phyloP scores from a whole-genome alignment of 2,888 invertebrate species.

The Sericinus montela region DNA sequence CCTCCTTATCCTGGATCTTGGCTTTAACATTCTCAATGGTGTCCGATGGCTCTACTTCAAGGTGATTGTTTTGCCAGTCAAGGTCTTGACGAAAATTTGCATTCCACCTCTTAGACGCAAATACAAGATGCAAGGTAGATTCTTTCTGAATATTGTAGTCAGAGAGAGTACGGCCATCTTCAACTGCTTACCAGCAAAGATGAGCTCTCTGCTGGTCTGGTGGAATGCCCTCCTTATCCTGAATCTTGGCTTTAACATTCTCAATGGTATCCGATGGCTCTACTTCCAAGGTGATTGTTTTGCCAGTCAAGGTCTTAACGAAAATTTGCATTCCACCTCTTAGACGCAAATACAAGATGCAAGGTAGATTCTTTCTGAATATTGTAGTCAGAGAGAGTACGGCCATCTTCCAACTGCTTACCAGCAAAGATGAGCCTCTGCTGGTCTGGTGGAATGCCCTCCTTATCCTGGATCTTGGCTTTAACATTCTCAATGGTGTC shows the following conservation, averaged over 20 bases:
- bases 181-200: not conserved
- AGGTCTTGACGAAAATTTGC: not conserved
- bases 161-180: not conserved
- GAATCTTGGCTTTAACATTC: not conserved
- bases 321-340: not conserved
- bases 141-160: not conserved
- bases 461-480: not conserved
- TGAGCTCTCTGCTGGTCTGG: not conserved
- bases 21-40: not conserved
- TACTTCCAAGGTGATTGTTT: not conserved
- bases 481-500: not conserved
- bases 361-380: not conserved
- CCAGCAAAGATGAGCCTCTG: not conserved
- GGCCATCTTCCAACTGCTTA: not conserved
- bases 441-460: not conserved
- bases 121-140: not conserved
- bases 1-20: not conserved
- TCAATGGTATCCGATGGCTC: too few relatives aligned
- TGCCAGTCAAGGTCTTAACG: not conserved
- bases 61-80: slow-evolving; percentile 23
- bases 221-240: not conserved
- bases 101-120: not conserved
- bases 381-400: not conserved
- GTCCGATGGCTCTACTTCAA: not conserved
- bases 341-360: not conserved